Conservation (phyloP, 2,888 invertebrate genomes). For the Nephrotoma appendiculata region DNA sequence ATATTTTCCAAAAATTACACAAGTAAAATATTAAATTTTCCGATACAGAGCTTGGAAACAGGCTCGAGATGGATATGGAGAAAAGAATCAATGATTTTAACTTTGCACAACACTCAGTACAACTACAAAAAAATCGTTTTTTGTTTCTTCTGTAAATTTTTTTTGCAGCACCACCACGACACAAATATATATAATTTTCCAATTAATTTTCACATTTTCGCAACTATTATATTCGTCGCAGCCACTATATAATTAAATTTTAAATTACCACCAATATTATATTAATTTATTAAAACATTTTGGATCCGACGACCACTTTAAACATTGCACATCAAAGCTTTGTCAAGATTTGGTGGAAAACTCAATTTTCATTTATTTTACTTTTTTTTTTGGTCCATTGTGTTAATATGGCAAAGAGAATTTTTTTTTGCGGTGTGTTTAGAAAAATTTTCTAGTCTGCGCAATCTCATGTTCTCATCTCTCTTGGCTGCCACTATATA, state of each 20-base stretch:
- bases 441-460: background rate
- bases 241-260: background rate
- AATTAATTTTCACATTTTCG: background rate
- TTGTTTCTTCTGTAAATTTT: background rate
- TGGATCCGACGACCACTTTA: background rate
- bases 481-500: background rate
- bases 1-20: background rate
- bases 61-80: background rate
- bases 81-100: background rate
- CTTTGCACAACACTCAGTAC: background rate
- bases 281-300: background rate
- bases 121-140: background rate
- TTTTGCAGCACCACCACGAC: background rate
- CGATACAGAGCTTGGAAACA: background rate
- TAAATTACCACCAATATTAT: background rate
- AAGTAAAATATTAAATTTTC: background rate
- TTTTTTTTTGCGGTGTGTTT: background rate
- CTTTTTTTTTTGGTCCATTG: background rate
- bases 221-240: background rate
- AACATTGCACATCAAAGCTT: background rate
- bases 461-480: background rate
- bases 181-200: background rate
- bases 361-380: background rate
- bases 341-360: background rate
- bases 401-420: background rate